phyloP scores from a whole-genome alignment of 2,888 invertebrate genomes.

The Galerucella nymphaeae region DNA sequence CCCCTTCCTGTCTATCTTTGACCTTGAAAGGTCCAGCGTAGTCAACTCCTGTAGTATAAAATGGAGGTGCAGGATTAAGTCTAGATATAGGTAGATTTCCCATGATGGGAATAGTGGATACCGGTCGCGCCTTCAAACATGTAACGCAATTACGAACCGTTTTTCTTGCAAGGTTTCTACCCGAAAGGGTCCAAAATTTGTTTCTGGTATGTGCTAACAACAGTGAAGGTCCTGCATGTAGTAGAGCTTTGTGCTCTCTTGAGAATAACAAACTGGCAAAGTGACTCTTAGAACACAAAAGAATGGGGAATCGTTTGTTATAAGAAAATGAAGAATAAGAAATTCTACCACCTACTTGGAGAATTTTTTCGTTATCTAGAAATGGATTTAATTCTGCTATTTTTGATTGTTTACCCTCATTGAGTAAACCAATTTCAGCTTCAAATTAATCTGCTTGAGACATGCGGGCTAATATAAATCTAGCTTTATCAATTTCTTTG shows the following conservation, averaged over 20 bases:
- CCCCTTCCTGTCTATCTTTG: too few species aligned
- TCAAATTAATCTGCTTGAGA: too few species aligned
- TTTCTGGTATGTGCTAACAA: constrained; percentile 42
- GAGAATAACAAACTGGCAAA: constrained; percentile 33
- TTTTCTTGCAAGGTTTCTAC: constrained; percentile 24
- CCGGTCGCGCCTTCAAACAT: constrained; percentile 38
- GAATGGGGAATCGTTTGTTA: constrained; percentile 34
- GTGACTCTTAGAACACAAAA: constrained; percentile 31
- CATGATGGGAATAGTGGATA: constrained; percentile 31
- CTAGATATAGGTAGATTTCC: constrained; percentile 36
- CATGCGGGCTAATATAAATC: too few species aligned
- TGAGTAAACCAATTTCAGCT: too few species aligned
- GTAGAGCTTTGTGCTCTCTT: constrained; percentile 35
- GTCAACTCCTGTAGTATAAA: too few species aligned
- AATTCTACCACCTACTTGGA: too few species aligned
- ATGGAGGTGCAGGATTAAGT: constrained; percentile 13
- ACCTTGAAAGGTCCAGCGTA: too few species aligned
- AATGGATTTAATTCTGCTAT: too few species aligned
- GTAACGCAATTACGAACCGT: constrained; percentile 32
- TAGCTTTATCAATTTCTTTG: neutral
- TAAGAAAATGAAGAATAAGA: neutral
- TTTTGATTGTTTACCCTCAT: too few species aligned
- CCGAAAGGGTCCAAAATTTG: constrained; percentile 8
- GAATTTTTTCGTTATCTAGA: too few species aligned
- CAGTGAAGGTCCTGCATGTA: constrained; percentile 46